Conservation (phyloP, 2,888 invertebrate species). For the Sturmia bella region DNA sequence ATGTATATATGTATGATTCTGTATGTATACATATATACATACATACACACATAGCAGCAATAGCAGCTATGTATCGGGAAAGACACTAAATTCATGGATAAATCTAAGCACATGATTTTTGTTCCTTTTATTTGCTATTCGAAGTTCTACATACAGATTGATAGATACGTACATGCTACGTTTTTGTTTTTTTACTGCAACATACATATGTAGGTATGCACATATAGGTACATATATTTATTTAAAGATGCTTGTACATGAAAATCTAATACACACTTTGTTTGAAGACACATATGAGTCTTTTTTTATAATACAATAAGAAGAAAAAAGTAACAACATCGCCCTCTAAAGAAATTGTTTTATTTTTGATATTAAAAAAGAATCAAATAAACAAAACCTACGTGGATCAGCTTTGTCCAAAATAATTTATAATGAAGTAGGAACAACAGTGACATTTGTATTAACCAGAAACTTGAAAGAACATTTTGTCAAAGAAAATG, state of each 20-base stretch:
- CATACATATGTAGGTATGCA: too few species aligned
- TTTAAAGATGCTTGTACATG: slow-evolving; percentile 34
- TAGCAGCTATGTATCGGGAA: neutral
- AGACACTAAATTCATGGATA: slow-evolving; percentile 26
- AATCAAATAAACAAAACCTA: slow-evolving; percentile 42
- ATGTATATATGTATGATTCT: neutral
- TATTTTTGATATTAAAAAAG: slow-evolving; percentile 32
- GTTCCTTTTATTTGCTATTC: slow-evolving; percentile 24
- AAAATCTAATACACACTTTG: slow-evolving; percentile 43
- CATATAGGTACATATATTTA: too few species aligned
- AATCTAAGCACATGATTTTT: slow-evolving; percentile 53
- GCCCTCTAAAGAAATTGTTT: slow-evolving; percentile 17
- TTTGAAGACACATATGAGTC: slow-evolving; percentile 14
- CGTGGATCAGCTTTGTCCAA: slow-evolving; percentile 37
- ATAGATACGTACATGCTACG: neutral
- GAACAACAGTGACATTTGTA: slow-evolving; percentile 64
- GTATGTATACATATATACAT: neutral
- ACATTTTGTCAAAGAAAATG: neutral
- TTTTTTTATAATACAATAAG: slow-evolving; percentile 7
- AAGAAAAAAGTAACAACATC: slow-evolving; percentile 35
- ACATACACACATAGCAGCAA: too few species aligned
- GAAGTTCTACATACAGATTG: slow-evolving; percentile 51
- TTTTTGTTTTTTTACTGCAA: slow-evolving; percentile 48
- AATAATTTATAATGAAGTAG: slow-evolving; percentile 44
- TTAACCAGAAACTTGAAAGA: slow-evolving; percentile 23